Conservation (phyloP, 2,797 vertebrate genomes). For the Hyperoplus immaculatus region DNA sequence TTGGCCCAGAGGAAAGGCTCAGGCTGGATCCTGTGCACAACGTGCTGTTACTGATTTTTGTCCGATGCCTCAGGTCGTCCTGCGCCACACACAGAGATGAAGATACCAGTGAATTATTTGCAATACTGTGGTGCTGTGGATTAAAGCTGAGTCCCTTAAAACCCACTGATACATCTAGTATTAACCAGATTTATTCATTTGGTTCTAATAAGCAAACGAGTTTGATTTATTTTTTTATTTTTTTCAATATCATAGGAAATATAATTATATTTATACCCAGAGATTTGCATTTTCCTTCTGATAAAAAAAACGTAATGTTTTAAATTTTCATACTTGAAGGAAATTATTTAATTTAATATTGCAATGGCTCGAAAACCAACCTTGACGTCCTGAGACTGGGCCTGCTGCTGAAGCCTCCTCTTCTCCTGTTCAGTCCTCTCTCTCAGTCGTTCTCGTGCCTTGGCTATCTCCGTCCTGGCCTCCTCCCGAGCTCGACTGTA, state of each 20-base stretch:
- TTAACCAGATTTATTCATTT: not conserved
- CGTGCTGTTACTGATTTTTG: constrained; percentile 90
- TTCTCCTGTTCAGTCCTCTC: constrained; percentile 93
- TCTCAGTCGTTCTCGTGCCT: constrained; percentile 89
- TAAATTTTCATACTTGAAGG: not conserved
- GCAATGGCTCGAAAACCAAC: constrained; percentile 70
- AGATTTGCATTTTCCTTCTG: not conserved
- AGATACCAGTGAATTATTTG: not conserved
- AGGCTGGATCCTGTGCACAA: constrained; percentile 91
- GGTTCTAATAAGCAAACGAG: not conserved
- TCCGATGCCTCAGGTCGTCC: constrained; percentile 91
- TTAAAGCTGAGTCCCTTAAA: not conserved
- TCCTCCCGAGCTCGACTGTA: constrained; percentile 93
- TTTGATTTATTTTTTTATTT: not conserved
- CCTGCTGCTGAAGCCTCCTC: constrained; percentile 89
- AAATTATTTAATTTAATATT: not conserved
- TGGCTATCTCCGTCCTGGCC: constrained; percentile 92
- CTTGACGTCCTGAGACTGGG: constrained; percentile 86
- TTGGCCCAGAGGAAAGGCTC: constrained; percentile 94
- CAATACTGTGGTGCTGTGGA: not conserved
- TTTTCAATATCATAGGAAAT: not conserved
- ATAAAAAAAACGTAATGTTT: not conserved
- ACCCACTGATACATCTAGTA: not conserved
- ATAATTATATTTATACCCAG: not conserved
- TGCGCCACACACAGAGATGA: constrained; percentile 59